Conservation (phyloP, 2,113 vertebrate genomes). For the Zapus hudsonius region DNA sequence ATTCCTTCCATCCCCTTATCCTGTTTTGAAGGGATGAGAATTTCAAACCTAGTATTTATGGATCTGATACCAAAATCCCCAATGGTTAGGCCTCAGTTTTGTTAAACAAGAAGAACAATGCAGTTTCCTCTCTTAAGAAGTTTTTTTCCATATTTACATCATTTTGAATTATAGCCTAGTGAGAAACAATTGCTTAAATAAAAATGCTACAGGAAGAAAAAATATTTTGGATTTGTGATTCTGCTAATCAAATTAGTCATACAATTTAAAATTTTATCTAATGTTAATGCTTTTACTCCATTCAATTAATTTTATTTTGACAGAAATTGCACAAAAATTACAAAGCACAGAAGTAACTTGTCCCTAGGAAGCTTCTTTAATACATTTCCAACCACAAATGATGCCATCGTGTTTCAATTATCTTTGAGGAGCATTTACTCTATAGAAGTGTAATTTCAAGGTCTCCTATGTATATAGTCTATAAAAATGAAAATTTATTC, state of each 20-base stretch:
- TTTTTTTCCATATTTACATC: constrained; percentile 23
- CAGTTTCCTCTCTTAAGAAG: neutral
- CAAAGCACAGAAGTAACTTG: neutral
- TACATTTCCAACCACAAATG: neutral
- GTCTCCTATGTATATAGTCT: neutral
- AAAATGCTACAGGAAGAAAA: neutral
- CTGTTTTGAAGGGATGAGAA: neutral
- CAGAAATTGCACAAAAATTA: constrained; percentile 45
- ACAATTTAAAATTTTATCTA: neutral
- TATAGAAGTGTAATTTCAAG: neutral
- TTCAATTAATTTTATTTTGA: constrained; percentile 38
- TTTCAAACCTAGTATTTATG: neutral
- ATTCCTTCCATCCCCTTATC: too few species aligned
- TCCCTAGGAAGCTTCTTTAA: constrained; percentile 14
- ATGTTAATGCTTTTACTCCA: neutral
- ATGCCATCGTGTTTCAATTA: neutral
- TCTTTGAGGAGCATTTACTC: neutral
- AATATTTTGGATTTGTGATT: constrained; percentile 6
- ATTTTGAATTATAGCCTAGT: neutral
- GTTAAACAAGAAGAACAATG: neutral
- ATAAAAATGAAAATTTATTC: neutral
- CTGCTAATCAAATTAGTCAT: constrained; percentile 45
- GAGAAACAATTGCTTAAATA: constrained; percentile 5
- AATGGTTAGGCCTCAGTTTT: neutral
- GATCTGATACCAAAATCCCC: neutral